Base-by-base conservation (phyloP, 1,140 invertebrate genomes). In the Pinna nobilis region DNA sequence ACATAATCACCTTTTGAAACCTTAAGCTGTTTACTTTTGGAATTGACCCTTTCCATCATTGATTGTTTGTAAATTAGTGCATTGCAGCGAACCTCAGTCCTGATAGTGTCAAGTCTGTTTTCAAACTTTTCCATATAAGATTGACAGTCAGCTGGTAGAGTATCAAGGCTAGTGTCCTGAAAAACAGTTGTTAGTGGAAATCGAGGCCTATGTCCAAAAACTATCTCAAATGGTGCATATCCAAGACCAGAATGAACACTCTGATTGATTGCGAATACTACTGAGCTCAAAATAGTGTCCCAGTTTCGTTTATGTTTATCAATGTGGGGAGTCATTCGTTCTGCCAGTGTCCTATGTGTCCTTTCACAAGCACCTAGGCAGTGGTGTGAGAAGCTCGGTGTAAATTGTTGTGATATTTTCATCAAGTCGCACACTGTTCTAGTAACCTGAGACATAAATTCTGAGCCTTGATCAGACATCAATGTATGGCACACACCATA, bases 331-430 rank as follows among this genome's bases (percentile, higher is more conserved):
- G 68, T 76, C 5, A 71, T 7, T 9, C 35, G 32, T 47, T 63
- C 60, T 25, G 63, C 35, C 7, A 76, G 30, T 15, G 68, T 70
- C 63, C 30, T 55, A 55, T 67, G 68, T 47, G 59, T 57, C 28
- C 74, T 18, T 23, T 71, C 47, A 67, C 68, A 70, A 33, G 74
- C 68, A 25, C 74, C 74, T 28, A 67, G 30, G 35, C 74, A 76
- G 51, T 76, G 68, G 23, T 76, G 63, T 11, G 44, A 18, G 30
- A 53, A 63, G n/a, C 60, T 65, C 13, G 68, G 74, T 13, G 68
- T 67, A 47, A 60, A 53, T 23, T 76, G 50, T 32, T 71, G 35
- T 18, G 20, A 30, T 28, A 55, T 55, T 9, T 20, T 13, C 20
- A 55, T 30, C 51, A 55, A 25, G 9, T 28, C 33, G 18, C 1